Conservation (phyloP, 2,888 invertebrate genomes). For the Cheilosia vernalis region DNA sequence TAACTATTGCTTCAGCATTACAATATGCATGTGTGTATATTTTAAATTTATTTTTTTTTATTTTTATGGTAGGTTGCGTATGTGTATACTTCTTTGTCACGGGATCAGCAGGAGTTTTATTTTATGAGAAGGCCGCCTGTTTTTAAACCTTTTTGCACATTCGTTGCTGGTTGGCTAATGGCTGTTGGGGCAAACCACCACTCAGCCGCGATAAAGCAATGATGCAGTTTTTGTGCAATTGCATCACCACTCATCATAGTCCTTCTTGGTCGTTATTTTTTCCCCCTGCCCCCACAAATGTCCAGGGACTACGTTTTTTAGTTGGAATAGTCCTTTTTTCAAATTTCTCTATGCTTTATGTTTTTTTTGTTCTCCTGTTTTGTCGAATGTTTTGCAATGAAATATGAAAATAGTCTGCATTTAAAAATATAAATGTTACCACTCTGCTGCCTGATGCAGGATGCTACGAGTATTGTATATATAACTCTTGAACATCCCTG, state of each 20-base stretch:
- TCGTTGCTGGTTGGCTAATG: slow-evolving; percentile 54
- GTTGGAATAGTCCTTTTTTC: slow-evolving; percentile 32
- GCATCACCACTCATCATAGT: slow-evolving; percentile 73
- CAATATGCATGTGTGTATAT: background rate
- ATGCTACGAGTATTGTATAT: background rate
- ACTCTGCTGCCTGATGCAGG: background rate
- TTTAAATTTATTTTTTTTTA: slow-evolving; percentile 13
- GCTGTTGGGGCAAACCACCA: slow-evolving; percentile 35
- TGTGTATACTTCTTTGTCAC: slow-evolving; percentile 44
- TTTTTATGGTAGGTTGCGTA: slow-evolving; percentile 3
- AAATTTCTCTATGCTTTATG: slow-evolving; percentile 59
- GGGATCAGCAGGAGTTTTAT: slow-evolving; percentile 39
- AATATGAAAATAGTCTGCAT: slow-evolving; percentile 73
- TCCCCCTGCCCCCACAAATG: slow-evolving; percentile 37
- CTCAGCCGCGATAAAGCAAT: slow-evolving; percentile 45
- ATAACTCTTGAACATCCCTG: slow-evolving; percentile 10
- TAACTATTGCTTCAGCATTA: slow-evolving; percentile 12
- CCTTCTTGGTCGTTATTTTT: slow-evolving; percentile 21
- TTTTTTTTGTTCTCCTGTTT: slow-evolving; percentile 4
- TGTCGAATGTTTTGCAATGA: slow-evolving; percentile 55
- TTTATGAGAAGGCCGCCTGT: background rate
- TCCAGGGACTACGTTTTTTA: slow-evolving; percentile 61
- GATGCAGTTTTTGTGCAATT: slow-evolving; percentile 74
- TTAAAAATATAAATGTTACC: slow-evolving; percentile 67
- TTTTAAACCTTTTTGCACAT: slow-evolving; percentile 51